Percentiles rank a stretch among this genome's conserved stretches.
phyloP scores from a whole-genome alignment of 1,140 invertebrate species.

The Drosophila ogumai region DNA sequence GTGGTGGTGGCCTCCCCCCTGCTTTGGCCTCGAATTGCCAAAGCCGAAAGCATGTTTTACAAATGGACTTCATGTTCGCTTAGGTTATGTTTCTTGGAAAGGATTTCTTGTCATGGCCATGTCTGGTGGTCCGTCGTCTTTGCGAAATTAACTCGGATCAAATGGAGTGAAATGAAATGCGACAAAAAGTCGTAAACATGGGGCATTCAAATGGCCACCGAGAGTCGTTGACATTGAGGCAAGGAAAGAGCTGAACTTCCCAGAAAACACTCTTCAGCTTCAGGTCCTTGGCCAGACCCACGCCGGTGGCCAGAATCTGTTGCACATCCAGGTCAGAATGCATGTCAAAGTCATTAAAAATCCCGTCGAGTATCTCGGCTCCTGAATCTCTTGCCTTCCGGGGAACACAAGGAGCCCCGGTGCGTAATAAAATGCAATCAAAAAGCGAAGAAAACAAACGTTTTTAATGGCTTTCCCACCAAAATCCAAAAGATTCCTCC shows the following conservation, averaged over 20 bases:
- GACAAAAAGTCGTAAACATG: constrained; percentile 64
- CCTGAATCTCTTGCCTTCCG: constrained; percentile 40
- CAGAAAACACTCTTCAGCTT: constrained; percentile 27
- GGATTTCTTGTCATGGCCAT: constrained; percentile 81
- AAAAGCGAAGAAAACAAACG: constrained; percentile 49
- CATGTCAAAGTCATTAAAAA: constrained; percentile 76
- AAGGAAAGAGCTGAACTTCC: constrained; percentile 10
- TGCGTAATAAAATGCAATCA: constrained; percentile 61
- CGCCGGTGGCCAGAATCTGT: constrained; percentile 53
- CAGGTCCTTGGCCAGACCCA: constrained; percentile 46
- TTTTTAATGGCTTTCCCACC: constrained; percentile 67
- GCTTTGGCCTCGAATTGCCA: constrained; percentile 62
- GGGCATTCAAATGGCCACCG: constrained; percentile 74
- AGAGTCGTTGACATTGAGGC: constrained; percentile 47
- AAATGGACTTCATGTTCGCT: constrained; percentile 76
- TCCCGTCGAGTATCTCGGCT: constrained; percentile 44
- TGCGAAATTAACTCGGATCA: constrained; percentile 55
- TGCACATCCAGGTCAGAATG: constrained; percentile 57
- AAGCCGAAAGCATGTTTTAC: constrained; percentile 74
- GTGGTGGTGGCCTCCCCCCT: constrained; percentile 36
- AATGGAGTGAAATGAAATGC: constrained; percentile 56
- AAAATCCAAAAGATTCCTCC: constrained; percentile 32
- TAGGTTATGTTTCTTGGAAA: constrained; percentile 75
- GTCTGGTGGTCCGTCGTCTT: constrained; percentile 55
- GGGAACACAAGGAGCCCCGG: constrained; percentile 53